Evolutionary conservation across 1,140 invertebrate genomes (phyloP).

Genomic region (Heliconius melpomene): DNA sequence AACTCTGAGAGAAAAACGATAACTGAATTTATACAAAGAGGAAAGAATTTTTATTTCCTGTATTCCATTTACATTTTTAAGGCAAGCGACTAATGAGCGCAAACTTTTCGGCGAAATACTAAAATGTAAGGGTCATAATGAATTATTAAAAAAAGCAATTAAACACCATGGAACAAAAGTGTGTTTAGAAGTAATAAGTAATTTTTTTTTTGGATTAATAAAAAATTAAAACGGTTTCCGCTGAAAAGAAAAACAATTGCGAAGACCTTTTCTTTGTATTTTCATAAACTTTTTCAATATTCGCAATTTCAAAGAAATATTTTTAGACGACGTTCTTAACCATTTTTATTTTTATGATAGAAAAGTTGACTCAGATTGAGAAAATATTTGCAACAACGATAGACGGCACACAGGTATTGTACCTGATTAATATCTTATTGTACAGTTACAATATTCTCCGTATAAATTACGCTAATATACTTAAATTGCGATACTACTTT

Average conservation of each 20-base stretch:
- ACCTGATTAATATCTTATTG: neutral
- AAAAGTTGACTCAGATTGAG: neutral
- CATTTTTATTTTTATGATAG: neutral
- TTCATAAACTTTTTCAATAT: constrained; percentile 3
- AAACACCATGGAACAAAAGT: constrained; percentile 13
- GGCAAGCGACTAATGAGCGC: constrained; percentile 24
- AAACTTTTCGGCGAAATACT: constrained; percentile 14
- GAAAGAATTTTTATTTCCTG: constrained; percentile 11
- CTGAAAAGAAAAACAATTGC: constrained; percentile 12
- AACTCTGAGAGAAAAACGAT: neutral
- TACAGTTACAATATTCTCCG: neutral
- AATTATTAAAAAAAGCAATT: constrained; percentile 23
- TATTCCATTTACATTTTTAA: constrained; percentile 22
- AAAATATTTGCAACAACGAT: neutral
- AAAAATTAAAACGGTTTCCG: constrained; percentile 1
- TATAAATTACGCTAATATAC: neutral
- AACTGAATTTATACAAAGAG: constrained; percentile 15
- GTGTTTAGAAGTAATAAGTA: constrained; percentile 6
- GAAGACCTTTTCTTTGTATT: neutral
- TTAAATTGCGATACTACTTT: neutral
- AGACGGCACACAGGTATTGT: neutral
- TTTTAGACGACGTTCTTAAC: neutral
- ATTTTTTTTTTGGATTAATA: constrained; percentile 17
- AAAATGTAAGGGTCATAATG: constrained; percentile 16
- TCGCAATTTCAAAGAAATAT: neutral